Base-by-base conservation (phyloP, 2,888 invertebrate species). In the Melolontha melolontha region DNA sequence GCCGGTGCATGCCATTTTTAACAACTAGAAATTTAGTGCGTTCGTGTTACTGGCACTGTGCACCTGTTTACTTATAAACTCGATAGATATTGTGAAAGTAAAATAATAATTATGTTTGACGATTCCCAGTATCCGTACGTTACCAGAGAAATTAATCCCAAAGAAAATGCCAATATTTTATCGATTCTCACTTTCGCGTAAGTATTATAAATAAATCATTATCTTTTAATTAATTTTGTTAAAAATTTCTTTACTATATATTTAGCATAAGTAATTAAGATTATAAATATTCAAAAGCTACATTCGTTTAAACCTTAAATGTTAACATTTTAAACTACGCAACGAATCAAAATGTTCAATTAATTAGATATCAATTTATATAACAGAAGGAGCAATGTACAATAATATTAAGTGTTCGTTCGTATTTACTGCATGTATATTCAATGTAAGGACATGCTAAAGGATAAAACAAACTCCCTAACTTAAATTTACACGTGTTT, bases 181-280 rank as follows among this genome's bases (percentile, higher is more conserved):
- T 73, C 73, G 1, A 51, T 67, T 7, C 50, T 73, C 14, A 72
- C 70, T 4, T 73, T 71, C 64, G 52, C 49, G 73, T 73, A 68
- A 73, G 73, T 73, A 44, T n/a, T 22, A 49, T 49, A 22, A 17
- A 49, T 22, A 22, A 16, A 11, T 22, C 12, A 22, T 17, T 22
- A 49, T 22, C 8, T 49, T 22, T 12, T 1, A 47, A 47, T 16
- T 16, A 47, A 12, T 47, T 16, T 49, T 10, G 16, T 16, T 47
- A 14, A 14, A 11, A 6, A 49, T 49, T 17, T 22, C 12, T 49
- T 22, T 22, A 4, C 4, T 22, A 22, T 22, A 2, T 22, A 22
- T 22, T 4, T 22, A 22, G 4, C 1, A 22, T 4, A 2, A 22
- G 22, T 22, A 22, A 22, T 4, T 22, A 22, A 22, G 22, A 22